Evolutionary conservation across 2,888 invertebrate genomes (phyloP).

Genomic region (Spilosoma lubricipeda): DNA sequence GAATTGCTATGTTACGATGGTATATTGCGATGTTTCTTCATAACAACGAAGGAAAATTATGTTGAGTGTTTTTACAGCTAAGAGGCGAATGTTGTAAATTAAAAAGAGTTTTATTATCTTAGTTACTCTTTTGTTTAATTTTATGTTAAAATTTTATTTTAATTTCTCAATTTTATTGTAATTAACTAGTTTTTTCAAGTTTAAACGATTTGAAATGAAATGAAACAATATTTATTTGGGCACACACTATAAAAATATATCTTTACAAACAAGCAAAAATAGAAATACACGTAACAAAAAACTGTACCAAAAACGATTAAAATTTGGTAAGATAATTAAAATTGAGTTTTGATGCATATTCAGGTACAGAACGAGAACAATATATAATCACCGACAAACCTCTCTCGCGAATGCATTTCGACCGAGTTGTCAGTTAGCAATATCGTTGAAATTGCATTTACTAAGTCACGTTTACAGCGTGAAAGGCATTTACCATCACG

Average conservation of each 20-base stretch:
- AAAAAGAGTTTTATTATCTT: not conserved
- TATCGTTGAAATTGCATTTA: conserved; percentile 11
- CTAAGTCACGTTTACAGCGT: conserved; percentile 4
- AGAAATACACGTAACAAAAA: too few relatives aligned
- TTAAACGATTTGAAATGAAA: too few relatives aligned
- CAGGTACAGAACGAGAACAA: not conserved
- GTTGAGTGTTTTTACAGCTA: not conserved
- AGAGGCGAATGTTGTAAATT: not conserved
- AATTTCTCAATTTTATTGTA: too few relatives aligned
- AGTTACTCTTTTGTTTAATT: too few relatives aligned
- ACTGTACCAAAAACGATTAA: not conserved
- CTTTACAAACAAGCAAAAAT: too few relatives aligned
- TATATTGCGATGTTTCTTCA: not conserved
- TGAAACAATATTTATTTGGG: too few relatives aligned
- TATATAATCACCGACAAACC: not conserved
- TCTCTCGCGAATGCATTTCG: conserved; percentile 4
- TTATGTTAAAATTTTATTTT: too few relatives aligned
- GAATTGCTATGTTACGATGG: not conserved
- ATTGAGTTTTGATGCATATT: not conserved
- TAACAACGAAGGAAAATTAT: not conserved
- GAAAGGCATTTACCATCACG: not conserved
- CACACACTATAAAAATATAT: too few relatives aligned
- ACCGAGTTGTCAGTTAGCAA: not conserved
- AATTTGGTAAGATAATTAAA: not conserved
- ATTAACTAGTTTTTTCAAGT: too few relatives aligned